Evolutionary conservation across 2,113 vertebrate species (phyloP).

Genomic region (Hydrochoerus hydrochaeris): DNA sequence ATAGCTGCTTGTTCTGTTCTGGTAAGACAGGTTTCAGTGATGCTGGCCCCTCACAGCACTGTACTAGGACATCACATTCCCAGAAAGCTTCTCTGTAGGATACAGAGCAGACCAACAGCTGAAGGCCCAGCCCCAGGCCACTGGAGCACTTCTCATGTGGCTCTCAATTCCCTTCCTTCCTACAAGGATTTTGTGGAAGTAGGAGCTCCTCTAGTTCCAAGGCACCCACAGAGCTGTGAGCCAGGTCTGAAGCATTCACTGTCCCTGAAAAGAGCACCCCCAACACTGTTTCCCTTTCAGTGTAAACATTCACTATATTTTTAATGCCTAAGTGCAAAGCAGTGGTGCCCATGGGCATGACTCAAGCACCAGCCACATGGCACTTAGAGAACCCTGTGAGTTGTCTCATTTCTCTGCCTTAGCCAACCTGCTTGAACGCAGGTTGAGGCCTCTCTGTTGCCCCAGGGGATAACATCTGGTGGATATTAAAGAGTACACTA

Average conservation of each 20-base stretch:
- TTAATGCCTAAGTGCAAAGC: neutral
- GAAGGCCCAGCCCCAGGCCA: neutral
- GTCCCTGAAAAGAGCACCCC: neutral
- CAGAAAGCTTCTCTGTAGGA: neutral
- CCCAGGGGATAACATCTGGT: neutral
- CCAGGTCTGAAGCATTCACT: neutral
- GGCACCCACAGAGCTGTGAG: neutral
- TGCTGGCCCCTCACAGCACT: neutral
- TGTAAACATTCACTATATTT: neutral
- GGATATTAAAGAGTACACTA: neutral
- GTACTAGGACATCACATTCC: neutral
- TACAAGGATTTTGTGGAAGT: neutral
- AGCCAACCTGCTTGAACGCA: neutral
- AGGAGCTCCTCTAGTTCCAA: too few species aligned
- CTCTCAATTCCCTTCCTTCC: neutral
- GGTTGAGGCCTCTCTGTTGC: neutral
- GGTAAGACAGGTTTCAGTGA: neutral
- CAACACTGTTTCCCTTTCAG: neutral
- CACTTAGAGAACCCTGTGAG: accelerated
- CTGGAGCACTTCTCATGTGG: neutral
- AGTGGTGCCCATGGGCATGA: neutral
- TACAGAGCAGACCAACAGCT: neutral
- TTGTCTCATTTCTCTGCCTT: neutral
- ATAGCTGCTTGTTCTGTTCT: neutral
- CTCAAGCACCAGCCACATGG: neutral